Evolutionary conservation across 2,888 invertebrate genomes (phyloP).

Genomic region (Lagria hirta): DNA sequence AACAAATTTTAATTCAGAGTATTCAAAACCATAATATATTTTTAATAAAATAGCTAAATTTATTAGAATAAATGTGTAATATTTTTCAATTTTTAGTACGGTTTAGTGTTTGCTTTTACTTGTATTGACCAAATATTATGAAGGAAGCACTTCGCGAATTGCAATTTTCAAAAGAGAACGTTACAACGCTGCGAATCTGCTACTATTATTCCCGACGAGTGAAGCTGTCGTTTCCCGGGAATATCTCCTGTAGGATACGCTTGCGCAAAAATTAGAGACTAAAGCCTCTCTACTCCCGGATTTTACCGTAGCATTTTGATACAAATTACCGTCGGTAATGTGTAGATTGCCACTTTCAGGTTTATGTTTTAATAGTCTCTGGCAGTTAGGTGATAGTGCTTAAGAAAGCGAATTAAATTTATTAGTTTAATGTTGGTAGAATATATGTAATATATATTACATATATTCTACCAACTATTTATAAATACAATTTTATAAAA

Average conservation of each 20-base stretch:
- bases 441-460: too few species aligned
- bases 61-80: too few species aligned
- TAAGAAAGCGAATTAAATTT: too few species aligned
- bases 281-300: constrained; percentile 30
- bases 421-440: too few species aligned
- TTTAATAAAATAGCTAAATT: too few species aligned
- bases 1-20: too few species aligned
- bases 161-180: constrained; percentile 6
- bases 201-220: constrained; percentile 22
- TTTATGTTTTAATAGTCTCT: too few species aligned
- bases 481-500: too few species aligned
- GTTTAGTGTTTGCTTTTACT: constrained; percentile 3
- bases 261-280: constrained; percentile 23
- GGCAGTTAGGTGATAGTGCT: too few species aligned
- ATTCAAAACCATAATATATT: too few species aligned
- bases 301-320: constrained; percentile 29
- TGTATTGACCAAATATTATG: constrained; percentile 1
- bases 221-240: constrained; percentile 33
- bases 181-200: constrained; percentile 18
- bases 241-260: constrained; percentile 32
- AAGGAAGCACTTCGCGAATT: constrained; percentile 21
- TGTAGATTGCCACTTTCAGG: too few species aligned
- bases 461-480: too few species aligned
- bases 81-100: not conserved
- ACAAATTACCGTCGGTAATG: constrained; percentile 27